These are phyloP conservation scores for Steinernema carpocapsae DNA, from an alignment of 2,888 invertebrate genomes.

Conservation along the genomic window DNA sequence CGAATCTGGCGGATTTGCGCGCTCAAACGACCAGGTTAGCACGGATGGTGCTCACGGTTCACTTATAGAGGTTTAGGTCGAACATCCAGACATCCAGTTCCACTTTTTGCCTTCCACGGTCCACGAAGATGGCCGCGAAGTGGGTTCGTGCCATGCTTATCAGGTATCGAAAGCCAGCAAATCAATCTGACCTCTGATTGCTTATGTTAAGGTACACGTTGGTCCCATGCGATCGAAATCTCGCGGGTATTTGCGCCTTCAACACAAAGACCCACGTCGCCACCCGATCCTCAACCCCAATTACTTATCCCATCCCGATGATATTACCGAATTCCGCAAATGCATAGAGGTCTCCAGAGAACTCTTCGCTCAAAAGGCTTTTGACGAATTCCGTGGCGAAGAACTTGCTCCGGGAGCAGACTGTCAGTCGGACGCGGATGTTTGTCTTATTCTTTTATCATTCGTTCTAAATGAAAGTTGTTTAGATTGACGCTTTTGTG, in stretches of 20 bases:
- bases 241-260: slow-evolving; percentile 80
- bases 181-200: neutral
- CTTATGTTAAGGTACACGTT: slow-evolving; percentile 69
- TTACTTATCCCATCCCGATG: slow-evolving; percentile 76
- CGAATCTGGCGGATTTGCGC: slow-evolving; percentile 72
- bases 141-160: slow-evolving; percentile 71
- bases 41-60: neutral
- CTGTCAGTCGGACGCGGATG: slow-evolving; percentile 55
- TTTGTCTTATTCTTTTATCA: slow-evolving; percentile 23
- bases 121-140: slow-evolving; percentile 71
- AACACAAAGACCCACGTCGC: slow-evolving; percentile 79
- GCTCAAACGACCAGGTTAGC: slow-evolving; percentile 59
- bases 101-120: slow-evolving; percentile 73
- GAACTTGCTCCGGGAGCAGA: slow-evolving; percentile 66
- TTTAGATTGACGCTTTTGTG: slow-evolving; percentile 66
- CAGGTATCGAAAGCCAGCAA: slow-evolving; percentile 60
- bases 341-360: slow-evolving; percentile 61
- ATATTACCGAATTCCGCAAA: slow-evolving; percentile 61
- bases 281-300: slow-evolving; percentile 88
- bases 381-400: slow-evolving; percentile 66
- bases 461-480: neutral
- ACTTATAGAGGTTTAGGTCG: slow-evolving; percentile 42
- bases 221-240: slow-evolving; percentile 81
- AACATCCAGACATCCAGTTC: slow-evolving; percentile 72
- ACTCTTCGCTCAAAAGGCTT: slow-evolving; percentile 61